Conservation (phyloP, 1,140 invertebrate genomes). For the Saccostrea glomerata region DNA sequence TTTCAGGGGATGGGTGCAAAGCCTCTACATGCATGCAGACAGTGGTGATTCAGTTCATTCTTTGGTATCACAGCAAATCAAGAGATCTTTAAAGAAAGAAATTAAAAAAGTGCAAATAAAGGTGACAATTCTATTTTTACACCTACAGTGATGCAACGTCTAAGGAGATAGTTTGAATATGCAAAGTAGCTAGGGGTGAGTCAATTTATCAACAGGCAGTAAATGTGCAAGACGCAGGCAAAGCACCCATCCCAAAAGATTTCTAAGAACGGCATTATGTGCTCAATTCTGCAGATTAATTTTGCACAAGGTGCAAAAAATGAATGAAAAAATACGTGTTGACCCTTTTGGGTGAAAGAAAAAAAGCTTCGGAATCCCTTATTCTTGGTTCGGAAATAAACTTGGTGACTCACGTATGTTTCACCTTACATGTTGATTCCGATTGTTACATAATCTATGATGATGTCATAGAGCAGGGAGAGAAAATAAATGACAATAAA, state of each 20-base stretch:
- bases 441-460: background rate
- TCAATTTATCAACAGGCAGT: conserved; percentile 1
- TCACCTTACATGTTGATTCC: background rate
- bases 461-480: conserved; percentile 1
- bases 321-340: background rate
- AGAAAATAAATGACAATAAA: background rate
- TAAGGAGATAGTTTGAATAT: background rate
- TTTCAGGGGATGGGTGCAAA: background rate
- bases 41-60: conserved; percentile 6
- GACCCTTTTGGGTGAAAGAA: background rate
- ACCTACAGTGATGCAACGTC: background rate
- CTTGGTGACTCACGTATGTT: background rate
- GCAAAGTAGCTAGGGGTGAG: background rate
- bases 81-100: background rate
- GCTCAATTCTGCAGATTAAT: background rate
- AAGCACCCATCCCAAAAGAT: background rate
- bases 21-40: background rate
- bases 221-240: background rate
- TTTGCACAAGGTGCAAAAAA: background rate
- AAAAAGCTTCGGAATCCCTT: background rate
- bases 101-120: conserved; percentile 18
- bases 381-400: background rate
- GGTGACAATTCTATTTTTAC: conserved; percentile 22
- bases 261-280: background rate
- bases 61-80: background rate